Conservation (phyloP, 2,888 invertebrate species). For the Uropetala carovei region DNA sequence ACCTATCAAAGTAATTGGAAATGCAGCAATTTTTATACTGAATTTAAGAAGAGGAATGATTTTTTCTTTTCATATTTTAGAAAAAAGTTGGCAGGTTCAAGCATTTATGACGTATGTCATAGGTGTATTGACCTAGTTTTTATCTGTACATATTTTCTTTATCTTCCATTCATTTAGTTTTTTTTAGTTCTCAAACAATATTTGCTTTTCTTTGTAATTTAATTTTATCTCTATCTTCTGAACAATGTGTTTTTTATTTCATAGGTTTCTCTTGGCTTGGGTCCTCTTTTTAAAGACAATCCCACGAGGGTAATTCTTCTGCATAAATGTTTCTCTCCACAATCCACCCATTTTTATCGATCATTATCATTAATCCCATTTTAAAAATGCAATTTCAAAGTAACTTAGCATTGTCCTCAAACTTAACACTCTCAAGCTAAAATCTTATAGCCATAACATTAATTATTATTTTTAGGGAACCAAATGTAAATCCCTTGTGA, state of each 20-base stretch:
- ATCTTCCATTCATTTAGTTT: too few species aligned
- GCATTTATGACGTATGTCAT: too few species aligned
- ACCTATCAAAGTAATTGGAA: too few species aligned
- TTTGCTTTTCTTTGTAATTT: not conserved
- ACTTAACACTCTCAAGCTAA: not conserved
- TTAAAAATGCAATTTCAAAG: not conserved
- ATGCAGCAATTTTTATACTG: too few species aligned
- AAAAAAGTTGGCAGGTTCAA: too few species aligned
- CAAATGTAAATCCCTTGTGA: too few species aligned
- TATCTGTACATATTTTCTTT: too few species aligned
- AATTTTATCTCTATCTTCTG: not conserved
- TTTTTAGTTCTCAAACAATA: not conserved
- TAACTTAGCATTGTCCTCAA: not conserved
- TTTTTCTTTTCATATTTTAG: too few species aligned
- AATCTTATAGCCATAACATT: too few species aligned
- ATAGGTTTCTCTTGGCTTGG: constrained; percentile 69
- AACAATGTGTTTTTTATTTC: constrained; percentile 35
- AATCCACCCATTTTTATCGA: not conserved
- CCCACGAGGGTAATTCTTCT: constrained; percentile 67
- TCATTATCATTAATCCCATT: not conserved
- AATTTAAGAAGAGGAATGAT: too few species aligned
- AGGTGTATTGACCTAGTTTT: too few species aligned
- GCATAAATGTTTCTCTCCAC: not conserved
- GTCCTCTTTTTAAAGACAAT: constrained; percentile 68
- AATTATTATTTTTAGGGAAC: too few species aligned